phyloP scores from a whole-genome alignment of 1,140 invertebrate species.

The Ceratina calcarata region DNA sequence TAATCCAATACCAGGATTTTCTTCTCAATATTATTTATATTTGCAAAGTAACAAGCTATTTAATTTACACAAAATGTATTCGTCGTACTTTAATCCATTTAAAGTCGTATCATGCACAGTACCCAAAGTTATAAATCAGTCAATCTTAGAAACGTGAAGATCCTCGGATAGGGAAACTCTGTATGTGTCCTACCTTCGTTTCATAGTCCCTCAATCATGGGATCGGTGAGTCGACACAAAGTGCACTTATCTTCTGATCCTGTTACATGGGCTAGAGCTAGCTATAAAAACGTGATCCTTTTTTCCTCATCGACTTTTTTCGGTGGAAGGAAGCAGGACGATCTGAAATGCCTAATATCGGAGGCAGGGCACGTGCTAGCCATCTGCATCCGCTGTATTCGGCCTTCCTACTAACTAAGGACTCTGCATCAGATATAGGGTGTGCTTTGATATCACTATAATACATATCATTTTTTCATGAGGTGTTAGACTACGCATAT shows the following conservation, averaged over 20 bases:
- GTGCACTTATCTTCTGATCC: slow-evolving; percentile 22
- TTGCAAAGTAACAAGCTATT: no score
- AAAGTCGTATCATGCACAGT: no score
- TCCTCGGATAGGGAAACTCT: no score
- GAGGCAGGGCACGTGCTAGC: slow-evolving; percentile 54
- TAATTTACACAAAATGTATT: no score
- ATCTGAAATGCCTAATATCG: slow-evolving; percentile 8
- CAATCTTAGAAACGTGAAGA: no score
- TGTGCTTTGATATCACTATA: neutral
- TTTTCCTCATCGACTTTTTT: slow-evolving; percentile 8
- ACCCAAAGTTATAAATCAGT: no score
- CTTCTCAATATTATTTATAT: no score
- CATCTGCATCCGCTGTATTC: slow-evolving; percentile 56
- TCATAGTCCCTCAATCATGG: neutral
- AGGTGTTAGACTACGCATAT: no score
- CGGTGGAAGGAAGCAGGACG: neutral
- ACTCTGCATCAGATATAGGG: neutral
- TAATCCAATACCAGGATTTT: no score
- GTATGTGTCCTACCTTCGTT: no score
- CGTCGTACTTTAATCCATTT: no score
- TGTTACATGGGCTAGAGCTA: slow-evolving; percentile 4
- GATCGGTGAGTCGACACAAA: slow-evolving; percentile 3
- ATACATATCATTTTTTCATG: no score
- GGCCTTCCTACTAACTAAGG: neutral
- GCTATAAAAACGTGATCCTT: slow-evolving; percentile 22